These are phyloP conservation scores for Strongylocentrotus purpuratus DNA, from an alignment of 35 echinoderm and acorn worm genomes.

Conservation along the genomic window DNA sequence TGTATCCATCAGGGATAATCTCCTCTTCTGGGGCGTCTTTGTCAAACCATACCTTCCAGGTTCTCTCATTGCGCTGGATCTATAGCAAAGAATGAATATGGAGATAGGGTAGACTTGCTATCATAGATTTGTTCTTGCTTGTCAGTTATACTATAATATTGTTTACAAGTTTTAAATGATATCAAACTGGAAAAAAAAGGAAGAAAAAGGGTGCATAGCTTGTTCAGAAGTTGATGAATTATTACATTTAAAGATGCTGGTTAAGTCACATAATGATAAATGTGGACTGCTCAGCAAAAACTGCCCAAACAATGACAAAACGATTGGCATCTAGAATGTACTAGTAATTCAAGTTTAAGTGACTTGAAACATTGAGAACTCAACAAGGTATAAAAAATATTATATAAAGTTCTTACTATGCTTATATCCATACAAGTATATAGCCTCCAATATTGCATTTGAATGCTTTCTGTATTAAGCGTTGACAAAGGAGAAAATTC, in stretches of 20 bases:
- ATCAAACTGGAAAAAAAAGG: not conserved
- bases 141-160: not conserved
- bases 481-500: too few species aligned
- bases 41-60: slow-evolving; percentile 95
- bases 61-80: slow-evolving; percentile 94
- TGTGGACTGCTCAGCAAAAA: too few species aligned
- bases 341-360: too few species aligned
- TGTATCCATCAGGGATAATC: slow-evolving; percentile 97
- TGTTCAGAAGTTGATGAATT: not conserved
- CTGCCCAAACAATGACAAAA: too few species aligned
- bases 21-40: slow-evolving; percentile 97
- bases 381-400: too few species aligned
- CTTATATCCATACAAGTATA: too few species aligned
- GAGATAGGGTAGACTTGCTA: not conserved
- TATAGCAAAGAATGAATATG: not conserved
- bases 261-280: not conserved
- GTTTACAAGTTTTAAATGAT: not conserved
- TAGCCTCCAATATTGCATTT: too few species aligned
- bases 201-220: not conserved
- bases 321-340: too few species aligned
- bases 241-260: not conserved
- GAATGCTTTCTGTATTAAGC: too few species aligned
- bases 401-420: too few species aligned
- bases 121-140: not conserved
- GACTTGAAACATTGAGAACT: too few species aligned